These are phyloP conservation scores for Ophion ventricosus DNA, from an alignment of 2,888 invertebrate genomes.

Conservation along the genomic window DNA sequence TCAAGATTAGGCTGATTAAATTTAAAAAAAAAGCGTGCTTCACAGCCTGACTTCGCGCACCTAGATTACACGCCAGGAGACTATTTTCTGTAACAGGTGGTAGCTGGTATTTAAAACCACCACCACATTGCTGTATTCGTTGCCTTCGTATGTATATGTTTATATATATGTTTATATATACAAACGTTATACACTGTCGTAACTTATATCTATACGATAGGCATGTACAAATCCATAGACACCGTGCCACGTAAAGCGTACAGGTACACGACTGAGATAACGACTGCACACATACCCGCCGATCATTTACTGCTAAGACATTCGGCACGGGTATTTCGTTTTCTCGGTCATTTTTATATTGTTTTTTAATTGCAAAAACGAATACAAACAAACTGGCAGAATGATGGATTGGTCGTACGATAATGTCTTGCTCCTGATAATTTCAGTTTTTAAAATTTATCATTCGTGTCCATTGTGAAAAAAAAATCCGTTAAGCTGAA, in stretches of 20 bases:
- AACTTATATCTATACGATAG: neutral
- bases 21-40: constrained; percentile 5
- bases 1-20: neutral
- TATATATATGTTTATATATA: constrained; percentile 1
- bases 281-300: constrained; percentile 25
- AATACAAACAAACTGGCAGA: neutral
- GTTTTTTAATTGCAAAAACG: neutral
- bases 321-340: constrained; percentile 14
- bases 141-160: constrained; percentile 1
- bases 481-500: no score
- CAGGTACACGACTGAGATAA: constrained; percentile 47
- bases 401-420: neutral
- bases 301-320: constrained; percentile 20
- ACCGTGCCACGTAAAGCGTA: neutral
- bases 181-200: neutral
- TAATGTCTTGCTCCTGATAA: neutral
- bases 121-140: constrained; percentile 29
- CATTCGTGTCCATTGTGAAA: neutral
- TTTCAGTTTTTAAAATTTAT: neutral
- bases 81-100: constrained; percentile 42
- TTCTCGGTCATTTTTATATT: neutral
- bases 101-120: constrained; percentile 55
- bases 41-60: constrained; percentile 36
- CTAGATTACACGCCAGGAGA: constrained; percentile 38
- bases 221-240: neutral